These are phyloP conservation scores for Hassar affinis DNA, from an alignment of 2,113 vertebrate genomes.

Conservation along the genomic window DNA sequence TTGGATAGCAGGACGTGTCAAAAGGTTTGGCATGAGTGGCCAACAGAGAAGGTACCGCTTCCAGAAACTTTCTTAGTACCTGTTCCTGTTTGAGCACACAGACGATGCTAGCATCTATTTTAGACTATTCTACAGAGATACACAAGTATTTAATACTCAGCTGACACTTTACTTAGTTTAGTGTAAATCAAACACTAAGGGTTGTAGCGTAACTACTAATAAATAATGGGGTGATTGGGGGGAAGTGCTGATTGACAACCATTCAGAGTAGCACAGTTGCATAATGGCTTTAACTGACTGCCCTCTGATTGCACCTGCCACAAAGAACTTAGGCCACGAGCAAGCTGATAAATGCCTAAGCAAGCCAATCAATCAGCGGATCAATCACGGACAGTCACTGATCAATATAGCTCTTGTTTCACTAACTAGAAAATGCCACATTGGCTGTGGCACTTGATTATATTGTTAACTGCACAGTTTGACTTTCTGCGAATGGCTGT, in stretches of 20 bases:
- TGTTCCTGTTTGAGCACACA: conserved; percentile 83
- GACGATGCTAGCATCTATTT: conserved; percentile 56
- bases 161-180: background rate
- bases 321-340: conserved; percentile 65
- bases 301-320: conserved; percentile 72
- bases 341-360: conserved; percentile 74
- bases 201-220: conserved; percentile 7
- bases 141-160: background rate
- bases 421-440: conserved; percentile 73
- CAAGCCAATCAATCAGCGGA: conserved; percentile 72
- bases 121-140: background rate
- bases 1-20: conserved; percentile 83
- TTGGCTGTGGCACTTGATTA: conserved; percentile 76
- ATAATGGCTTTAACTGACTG: conserved; percentile 76
- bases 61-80: conserved; percentile 80
- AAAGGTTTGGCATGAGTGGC: conserved; percentile 79
- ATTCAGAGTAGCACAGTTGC: conserved; percentile 70
- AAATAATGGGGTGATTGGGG: conserved; percentile 53
- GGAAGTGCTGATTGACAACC: conserved; percentile 69
- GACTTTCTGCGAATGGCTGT: conserved; percentile 59
- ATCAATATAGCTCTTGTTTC: conserved; percentile 77
- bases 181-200: conserved; percentile 22
- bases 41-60: conserved; percentile 87
- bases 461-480: conserved; percentile 72
- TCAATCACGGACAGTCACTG: conserved; percentile 71